Conservation (phyloP, 2,113 vertebrate species). For the Onychostruthus taczanowskii region DNA sequence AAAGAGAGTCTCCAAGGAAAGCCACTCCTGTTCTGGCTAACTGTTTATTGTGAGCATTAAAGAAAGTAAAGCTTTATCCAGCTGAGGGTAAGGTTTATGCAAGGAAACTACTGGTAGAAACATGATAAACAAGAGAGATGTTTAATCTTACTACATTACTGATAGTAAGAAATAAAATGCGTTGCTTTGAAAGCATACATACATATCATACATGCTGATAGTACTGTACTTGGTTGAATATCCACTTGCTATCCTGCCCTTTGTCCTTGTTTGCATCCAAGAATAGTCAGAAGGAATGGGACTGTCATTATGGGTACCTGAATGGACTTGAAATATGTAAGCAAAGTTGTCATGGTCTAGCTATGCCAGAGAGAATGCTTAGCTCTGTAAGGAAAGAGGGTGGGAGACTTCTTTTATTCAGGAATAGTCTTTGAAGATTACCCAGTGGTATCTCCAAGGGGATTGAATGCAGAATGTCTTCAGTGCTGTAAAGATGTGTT, state of each 20-base stretch:
- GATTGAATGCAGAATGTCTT: not conserved
- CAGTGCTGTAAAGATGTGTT: not conserved
- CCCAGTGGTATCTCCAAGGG: not conserved
- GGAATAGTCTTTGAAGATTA: not conserved
- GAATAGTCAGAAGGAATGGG: not conserved
- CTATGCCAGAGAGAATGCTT: not conserved
- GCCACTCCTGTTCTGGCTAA: not conserved
- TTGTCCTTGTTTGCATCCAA: not conserved
- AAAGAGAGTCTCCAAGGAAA: not conserved
- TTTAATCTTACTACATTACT: not conserved
- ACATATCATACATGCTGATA: not conserved
- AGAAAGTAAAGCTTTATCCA: not conserved
- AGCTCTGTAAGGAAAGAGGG: not conserved
- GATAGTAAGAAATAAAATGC: not conserved
- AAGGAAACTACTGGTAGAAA: not conserved
- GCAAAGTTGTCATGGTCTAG: not conserved
- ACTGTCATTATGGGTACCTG: not conserved
- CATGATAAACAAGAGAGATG: not conserved
- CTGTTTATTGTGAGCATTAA: not conserved
- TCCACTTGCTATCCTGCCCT: not conserved
- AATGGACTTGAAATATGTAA: not conserved
- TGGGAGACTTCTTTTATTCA: not conserved
- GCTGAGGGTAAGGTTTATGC: not conserved
- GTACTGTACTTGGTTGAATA: not conserved
- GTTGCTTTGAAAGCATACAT: not conserved